Evolutionary conservation across 2,888 invertebrate species (phyloP).

Genomic region (Amblyjoppa fuscipennis): DNA sequence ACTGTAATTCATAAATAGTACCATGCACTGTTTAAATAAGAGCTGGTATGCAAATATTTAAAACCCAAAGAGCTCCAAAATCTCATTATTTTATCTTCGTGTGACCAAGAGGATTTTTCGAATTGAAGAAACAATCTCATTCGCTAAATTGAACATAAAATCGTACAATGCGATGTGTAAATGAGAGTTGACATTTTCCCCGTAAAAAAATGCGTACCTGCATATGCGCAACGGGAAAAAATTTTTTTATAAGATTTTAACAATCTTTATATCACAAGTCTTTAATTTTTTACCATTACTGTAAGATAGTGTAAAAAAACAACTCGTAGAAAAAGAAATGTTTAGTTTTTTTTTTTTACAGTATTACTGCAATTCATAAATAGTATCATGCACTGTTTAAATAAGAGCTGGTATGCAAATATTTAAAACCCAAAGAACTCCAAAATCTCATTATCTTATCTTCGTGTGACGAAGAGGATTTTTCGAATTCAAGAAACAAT

Average conservation of each 20-base stretch:
- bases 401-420: neutral
- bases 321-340: too few species aligned
- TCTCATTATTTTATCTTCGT: neutral
- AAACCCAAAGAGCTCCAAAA: neutral
- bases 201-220: neutral
- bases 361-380: too few species aligned
- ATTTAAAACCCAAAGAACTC: neutral
- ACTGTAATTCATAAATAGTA: too few species aligned
- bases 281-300: too few species aligned
- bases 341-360: too few species aligned
- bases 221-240: neutral
- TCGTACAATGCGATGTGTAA: too few species aligned
- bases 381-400: neutral
- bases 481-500: too few species aligned
- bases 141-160: too few species aligned
- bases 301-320: neutral
- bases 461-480: neutral
- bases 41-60: neutral
- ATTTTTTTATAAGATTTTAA: neutral
- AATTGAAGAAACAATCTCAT: too few species aligned
- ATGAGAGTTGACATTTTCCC: too few species aligned
- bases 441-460: neutral
- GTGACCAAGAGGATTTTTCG: neutral
- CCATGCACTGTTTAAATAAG: neutral
- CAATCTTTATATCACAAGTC: neutral